Evolutionary conservation across 2,888 invertebrate species (phyloP).

Genomic region (Bibio marci): DNA sequence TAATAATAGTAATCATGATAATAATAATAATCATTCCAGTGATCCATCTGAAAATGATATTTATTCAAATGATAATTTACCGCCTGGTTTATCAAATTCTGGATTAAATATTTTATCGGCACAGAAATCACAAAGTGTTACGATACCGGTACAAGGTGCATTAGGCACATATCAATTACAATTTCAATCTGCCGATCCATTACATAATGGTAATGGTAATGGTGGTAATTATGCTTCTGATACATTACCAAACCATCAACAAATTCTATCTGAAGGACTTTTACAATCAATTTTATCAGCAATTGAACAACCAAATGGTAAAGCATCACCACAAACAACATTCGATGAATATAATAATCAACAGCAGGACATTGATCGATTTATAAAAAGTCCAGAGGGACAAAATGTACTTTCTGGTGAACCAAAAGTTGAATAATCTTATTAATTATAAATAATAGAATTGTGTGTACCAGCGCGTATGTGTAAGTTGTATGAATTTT

Average conservation of each 20-base stretch:
- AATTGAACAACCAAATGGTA: constrained; percentile 48
- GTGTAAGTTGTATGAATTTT: too few relatives aligned
- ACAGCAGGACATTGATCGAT: constrained; percentile 6
- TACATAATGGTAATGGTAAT: constrained; percentile 26
- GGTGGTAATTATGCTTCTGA: constrained; percentile 27
- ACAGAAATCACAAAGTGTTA: constrained; percentile 23
- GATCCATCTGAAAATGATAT: constrained; percentile 13
- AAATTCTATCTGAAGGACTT: constrained; percentile 59
- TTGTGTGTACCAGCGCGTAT: too few relatives aligned
- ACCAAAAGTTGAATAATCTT: constrained; percentile 5
- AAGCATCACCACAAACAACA: constrained; percentile 12
- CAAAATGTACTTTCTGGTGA: constrained; percentile 8
- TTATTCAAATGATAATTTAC: constrained; percentile 8
- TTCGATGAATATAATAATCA: constrained; percentile 6
- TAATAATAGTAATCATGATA: too few relatives aligned
- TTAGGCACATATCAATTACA: constrained; percentile 55
- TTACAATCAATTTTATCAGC: constrained; percentile 67
- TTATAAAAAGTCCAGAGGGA: constrained; percentile 7
- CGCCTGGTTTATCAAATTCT: constrained; percentile 19
- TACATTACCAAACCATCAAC: constrained; percentile 46
- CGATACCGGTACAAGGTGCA: constrained; percentile 37
- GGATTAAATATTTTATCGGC: constrained; percentile 24
- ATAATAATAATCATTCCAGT: too few relatives aligned
- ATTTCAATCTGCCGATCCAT: constrained; percentile 50
- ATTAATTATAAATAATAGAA: too few relatives aligned